Percentiles rank a stretch among this genome's conserved stretches.
These are phyloP conservation scores for Electrona antarctica DNA, from an alignment of 2,113 vertebrate species.

Conservation along the genomic window DNA sequence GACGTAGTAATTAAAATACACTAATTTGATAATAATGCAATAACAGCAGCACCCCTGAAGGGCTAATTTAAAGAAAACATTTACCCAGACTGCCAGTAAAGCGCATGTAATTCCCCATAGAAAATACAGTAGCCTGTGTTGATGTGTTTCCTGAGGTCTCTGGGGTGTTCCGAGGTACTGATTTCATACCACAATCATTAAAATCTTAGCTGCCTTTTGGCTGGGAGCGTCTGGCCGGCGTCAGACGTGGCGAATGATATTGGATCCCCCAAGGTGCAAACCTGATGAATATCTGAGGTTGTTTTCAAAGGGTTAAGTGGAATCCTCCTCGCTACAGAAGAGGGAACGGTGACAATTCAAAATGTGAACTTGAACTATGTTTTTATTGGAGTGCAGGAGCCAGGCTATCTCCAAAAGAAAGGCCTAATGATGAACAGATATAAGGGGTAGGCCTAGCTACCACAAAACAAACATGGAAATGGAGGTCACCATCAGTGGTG, in stretches of 20 bases:
- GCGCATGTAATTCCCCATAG: slow-evolving; percentile 54
- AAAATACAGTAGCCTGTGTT: slow-evolving; percentile 70
- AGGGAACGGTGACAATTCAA: slow-evolving; percentile 28
- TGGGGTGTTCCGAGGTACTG: slow-evolving; percentile 45
- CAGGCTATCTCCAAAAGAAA: slow-evolving; percentile 10
- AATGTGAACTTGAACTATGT: slow-evolving; percentile 28
- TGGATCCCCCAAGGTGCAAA: slow-evolving; percentile 65
- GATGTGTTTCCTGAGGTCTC: slow-evolving; percentile 47
- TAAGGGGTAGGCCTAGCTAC: no score
- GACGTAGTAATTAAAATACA: slow-evolving; percentile 76
- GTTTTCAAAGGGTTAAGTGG: slow-evolving; percentile 59
- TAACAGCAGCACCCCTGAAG: slow-evolving; percentile 71
- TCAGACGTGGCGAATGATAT: slow-evolving; percentile 46
- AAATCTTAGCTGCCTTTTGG: slow-evolving; percentile 56
- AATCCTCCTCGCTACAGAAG: slow-evolving; percentile 40
- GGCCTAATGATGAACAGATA: no score
- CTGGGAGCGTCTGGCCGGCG: slow-evolving; percentile 49
- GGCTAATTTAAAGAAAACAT: slow-evolving; percentile 74
- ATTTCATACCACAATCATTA: slow-evolving; percentile 69
- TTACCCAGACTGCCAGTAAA: slow-evolving; percentile 67
- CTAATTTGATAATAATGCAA: slow-evolving; percentile 81
- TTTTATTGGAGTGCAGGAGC: slow-evolving; percentile 35
- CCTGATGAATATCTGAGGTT: slow-evolving; percentile 59
- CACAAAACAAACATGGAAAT: no score
- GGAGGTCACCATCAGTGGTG: no score